These are phyloP conservation scores for Spilogale gracilis DNA, from an alignment of 2,113 vertebrate genomes.

Conservation along the genomic window DNA sequence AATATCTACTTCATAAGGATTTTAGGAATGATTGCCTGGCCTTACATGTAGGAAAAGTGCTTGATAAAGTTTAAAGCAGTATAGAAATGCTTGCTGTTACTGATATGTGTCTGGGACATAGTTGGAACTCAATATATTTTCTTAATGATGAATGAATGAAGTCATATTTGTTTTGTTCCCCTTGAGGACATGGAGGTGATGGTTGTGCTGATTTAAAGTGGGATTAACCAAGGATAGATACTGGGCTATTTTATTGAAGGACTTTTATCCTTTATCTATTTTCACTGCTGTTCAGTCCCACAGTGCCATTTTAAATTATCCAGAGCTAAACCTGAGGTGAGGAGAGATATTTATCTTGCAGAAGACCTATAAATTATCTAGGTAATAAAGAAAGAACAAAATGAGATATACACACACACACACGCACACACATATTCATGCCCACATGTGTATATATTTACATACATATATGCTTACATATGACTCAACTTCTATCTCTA, in stretches of 20 bases:
- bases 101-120: background rate
- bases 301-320: background rate
- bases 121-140: background rate
- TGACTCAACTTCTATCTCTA: background rate
- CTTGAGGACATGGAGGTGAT: background rate
- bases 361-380: background rate
- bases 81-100: background rate
- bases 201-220: background rate
- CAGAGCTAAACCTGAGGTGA: background rate
- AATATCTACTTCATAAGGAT: background rate
- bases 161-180: background rate
- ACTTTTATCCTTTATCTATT: background rate
- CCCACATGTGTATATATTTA: background rate
- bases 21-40: background rate
- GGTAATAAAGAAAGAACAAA: background rate
- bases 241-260: background rate
- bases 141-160: background rate
- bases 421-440: background rate
- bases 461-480: background rate
- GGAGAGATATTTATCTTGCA: background rate
- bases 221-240: background rate
- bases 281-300: background rate
- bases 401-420: background rate
- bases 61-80: background rate
- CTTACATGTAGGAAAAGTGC: background rate